Base-by-base conservation (phyloP, 2,888 invertebrate species). In the Euphydryas editha region DNA sequence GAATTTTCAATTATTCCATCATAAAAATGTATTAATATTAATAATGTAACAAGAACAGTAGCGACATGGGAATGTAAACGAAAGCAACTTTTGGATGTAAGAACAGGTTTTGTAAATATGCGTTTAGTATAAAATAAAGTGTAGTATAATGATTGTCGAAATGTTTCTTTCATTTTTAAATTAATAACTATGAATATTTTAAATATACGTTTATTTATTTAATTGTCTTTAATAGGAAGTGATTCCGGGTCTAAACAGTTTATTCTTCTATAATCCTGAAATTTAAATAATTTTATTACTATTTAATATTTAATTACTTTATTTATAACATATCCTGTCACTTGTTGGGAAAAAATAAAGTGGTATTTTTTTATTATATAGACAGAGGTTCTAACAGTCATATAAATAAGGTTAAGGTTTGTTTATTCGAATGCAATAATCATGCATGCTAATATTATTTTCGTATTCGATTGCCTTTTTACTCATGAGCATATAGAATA, bases 91-190 rank as follows among this genome's bases (percentile, higher is more conserved):
- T 74, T 64, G 64, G 54, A 66, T 76, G 71, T 81, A 82, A 84
- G 82, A 81, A 81, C 79, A 81, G 78, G 76, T 79, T 84, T 86
- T 92, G 91, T 92, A 92, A 81, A 92, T 92, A 91, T 79, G 78
- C 82, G 80, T 80, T 83, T 88, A 89, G 85, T 78, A 84, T 85
- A 87, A 86, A 88, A 86, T 87, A 86, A 85, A 88, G 83, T 76
- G 84, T 88, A 88, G 88, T 84, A 83, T 86, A 86, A 90, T 88
- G 88, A 88, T 90, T 88, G 88, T 88, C 83, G 86, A 87, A 81
- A 77, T 73, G 59, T 72, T 73, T 73, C 73, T 87, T 87, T 88
- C 82, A 81, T 83, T 86, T 51, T 3, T 30, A 30, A 30, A 49
- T 78, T 44, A 11, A 47, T 20, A 47, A 17, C 18, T 18, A 24